Evolutionary conservation across 2,888 invertebrate species (phyloP), one percentile per base, ranked within the genome.

Genomic region (Drosophila monieri): DNA sequence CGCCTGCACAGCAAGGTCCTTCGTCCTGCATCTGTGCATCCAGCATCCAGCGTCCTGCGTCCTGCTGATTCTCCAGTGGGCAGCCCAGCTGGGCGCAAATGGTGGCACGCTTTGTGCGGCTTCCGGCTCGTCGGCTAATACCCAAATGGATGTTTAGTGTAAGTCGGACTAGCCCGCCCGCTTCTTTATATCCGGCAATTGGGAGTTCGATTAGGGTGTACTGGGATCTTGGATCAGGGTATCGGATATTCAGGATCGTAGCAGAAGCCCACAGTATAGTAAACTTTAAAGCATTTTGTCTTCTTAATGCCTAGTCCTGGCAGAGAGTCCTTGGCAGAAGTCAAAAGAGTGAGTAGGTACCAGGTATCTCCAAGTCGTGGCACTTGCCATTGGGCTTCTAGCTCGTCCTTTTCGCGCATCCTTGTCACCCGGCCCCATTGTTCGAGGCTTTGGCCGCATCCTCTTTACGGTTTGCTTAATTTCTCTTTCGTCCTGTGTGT

Each of bases 71-170:
- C 71, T 46, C 65, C 52, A 53, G 74, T 69, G 77, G 48, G 49
- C 49, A 60, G 57, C 70, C 67, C 75, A 73, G 73, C 76, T 87
- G 75, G 83, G 88, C 77, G 87, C 74, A 85, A 87, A 81, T 81
- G 83, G 83, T 87, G 60, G 81, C 77, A 77, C 85, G 74, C 83
- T 83, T 77, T 81, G 85, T 78, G 88, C 73, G 73, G 70, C 88
- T 85, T 83, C 74, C 79, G 88, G 85, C 53, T 71, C 69, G 78
- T 56, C 78, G 71, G 88, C 83, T 84, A 76, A 88, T 88, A 85
- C 84, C 84, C 84, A 88, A 88, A 85, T 84, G 84, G 80, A 80
- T 84, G 83, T 88, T 88, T 84, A 88, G 88, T 78, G 86, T 88
- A 88, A 88, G 84, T 85, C 77, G 74, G 35, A 46, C 60, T 69